These are phyloP conservation scores for Sinosuthora webbiana DNA, from an alignment of 2,113 vertebrate genomes.

Conservation along the genomic window DNA sequence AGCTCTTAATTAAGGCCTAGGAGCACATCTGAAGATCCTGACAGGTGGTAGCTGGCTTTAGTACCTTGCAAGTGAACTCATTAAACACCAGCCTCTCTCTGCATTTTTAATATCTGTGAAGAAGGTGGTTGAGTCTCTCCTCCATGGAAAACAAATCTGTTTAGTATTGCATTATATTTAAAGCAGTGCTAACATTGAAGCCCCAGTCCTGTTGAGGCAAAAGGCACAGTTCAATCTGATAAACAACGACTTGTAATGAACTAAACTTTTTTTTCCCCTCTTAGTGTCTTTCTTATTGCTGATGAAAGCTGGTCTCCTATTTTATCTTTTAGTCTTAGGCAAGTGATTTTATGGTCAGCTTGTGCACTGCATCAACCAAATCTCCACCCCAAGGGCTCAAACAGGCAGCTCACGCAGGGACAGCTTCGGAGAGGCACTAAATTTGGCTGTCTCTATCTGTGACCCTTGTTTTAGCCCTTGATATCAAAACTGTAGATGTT, in stretches of 20 bases:
- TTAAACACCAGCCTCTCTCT: conserved; percentile 1
- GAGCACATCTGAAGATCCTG: not conserved
- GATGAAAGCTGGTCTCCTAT: not conserved
- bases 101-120: not conserved
- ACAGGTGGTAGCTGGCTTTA: conserved; percentile 44
- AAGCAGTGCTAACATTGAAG: not conserved
- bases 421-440: not conserved
- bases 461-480: not conserved
- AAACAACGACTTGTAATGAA: fast-evolving
- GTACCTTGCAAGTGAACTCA: conserved; percentile 25
- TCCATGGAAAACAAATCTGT: not conserved
- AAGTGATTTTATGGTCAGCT: conserved; percentile 5
- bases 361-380: not conserved
- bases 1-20: conserved; percentile 67
- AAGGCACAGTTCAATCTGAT: not conserved
- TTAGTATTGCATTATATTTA: not conserved
- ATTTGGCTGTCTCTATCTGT: not conserved
- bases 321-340: conserved; percentile 40
- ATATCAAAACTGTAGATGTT: not conserved
- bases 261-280: not conserved
- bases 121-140: not conserved
- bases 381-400: not conserved
- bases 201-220: not conserved
- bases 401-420: not conserved
- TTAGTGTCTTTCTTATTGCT: not conserved